Conservation (phyloP, 35 echinoderm and acorn worm genomes). For the Holothuria glaberrima region DNA sequence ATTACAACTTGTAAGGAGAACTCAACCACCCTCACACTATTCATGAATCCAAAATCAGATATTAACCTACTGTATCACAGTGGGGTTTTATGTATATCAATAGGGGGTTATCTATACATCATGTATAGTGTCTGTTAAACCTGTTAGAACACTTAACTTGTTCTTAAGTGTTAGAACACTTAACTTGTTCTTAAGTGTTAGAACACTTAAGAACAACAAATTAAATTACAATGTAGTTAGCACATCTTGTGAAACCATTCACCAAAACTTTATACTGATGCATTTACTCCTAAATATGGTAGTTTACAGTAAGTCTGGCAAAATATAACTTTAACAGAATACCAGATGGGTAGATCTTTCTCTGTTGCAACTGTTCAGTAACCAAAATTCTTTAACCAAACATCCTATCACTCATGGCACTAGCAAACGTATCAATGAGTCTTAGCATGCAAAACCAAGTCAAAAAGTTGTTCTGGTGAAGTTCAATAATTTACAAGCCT, state of each 20-base stretch:
- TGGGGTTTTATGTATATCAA: too few species aligned
- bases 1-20: neutral
- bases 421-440: too few species aligned
- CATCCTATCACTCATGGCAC: too few species aligned
- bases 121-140: neutral
- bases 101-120: neutral
- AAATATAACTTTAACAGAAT: constrained; percentile 9
- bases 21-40: neutral
- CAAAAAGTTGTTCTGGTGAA: neutral
- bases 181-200: neutral
- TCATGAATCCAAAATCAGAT: neutral
- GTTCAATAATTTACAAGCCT: neutral
- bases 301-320: neutral
- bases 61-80: constrained; percentile 2
- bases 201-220: neutral
- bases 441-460: too few species aligned
- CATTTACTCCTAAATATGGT: neutral
- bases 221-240: neutral
- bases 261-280: neutral
- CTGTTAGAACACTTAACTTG: neutral
- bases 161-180: too few species aligned
- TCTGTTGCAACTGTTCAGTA: neutral
- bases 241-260: neutral
- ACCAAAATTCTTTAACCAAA: too few species aligned
- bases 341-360: neutral